Evolutionary conservation across 1,140 invertebrate genomes (phyloP).

Genomic region (Tetraneura akinire): DNA sequence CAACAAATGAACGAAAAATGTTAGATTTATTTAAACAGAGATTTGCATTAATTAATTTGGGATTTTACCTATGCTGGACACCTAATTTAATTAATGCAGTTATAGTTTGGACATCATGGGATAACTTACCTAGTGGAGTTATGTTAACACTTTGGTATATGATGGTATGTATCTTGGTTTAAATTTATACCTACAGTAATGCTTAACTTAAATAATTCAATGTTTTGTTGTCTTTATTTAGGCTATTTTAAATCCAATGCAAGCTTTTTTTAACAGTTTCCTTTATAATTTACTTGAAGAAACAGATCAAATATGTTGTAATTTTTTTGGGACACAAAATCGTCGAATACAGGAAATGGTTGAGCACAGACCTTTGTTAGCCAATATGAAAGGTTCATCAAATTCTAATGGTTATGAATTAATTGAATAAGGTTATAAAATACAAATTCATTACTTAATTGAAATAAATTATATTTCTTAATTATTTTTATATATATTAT

Average conservation of each 20-base stretch:
- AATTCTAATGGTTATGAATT: constrained; percentile 48
- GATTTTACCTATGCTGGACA: constrained; percentile 80
- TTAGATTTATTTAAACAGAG: constrained; percentile 61
- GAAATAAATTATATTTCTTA: neutral
- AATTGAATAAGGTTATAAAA: constrained; percentile 13
- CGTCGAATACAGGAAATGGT: constrained; percentile 3
- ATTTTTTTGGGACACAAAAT: neutral
- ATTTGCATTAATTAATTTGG: constrained; percentile 74
- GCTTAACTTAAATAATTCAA: constrained; percentile 25
- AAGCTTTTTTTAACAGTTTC: constrained; percentile 76
- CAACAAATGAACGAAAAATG: constrained; percentile 70
- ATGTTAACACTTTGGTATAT: constrained; percentile 77
- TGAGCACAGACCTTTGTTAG: constrained; percentile 32
- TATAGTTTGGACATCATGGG: constrained; percentile 76
- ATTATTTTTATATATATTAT: neutral
- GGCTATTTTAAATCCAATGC: constrained; percentile 79
- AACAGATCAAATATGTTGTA: constrained; percentile 35
- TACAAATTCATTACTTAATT: neutral
- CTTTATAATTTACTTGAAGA: constrained; percentile 67
- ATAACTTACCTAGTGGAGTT: constrained; percentile 67
- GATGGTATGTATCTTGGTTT: constrained; percentile 66
- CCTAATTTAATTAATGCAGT: constrained; percentile 78
- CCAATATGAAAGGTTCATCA: constrained; percentile 37
- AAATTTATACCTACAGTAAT: neutral
- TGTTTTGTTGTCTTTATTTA: no score